Evolutionary conservation across 2,113 vertebrate species (phyloP).

Genomic region (Zosterops japonicus): DNA sequence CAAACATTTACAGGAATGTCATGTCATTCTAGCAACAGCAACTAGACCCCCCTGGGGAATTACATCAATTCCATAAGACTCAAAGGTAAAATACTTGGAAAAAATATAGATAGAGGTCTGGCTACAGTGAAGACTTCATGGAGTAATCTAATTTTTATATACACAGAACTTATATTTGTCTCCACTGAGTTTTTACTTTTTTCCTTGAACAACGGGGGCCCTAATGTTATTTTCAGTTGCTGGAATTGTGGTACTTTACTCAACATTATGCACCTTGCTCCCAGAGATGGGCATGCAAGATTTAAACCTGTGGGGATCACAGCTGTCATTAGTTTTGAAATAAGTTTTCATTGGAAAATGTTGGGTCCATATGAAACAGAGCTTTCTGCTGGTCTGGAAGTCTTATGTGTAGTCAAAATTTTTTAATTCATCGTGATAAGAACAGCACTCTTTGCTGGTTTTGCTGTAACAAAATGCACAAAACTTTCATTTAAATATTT

Average conservation of each 20-base stretch:
- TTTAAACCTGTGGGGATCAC: not conserved
- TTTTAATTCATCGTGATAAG: not conserved
- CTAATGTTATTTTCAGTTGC: not conserved
- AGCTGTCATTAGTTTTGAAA: not conserved
- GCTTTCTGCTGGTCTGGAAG: not conserved
- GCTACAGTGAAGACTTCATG: not conserved
- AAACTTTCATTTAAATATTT: not conserved
- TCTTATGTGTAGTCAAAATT: not conserved
- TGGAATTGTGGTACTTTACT: not conserved
- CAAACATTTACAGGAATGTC: not conserved
- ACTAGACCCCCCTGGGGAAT: not conserved
- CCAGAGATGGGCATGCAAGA: not conserved
- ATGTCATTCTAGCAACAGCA: not conserved
- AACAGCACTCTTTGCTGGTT: not conserved
- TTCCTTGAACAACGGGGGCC: fast-evolving
- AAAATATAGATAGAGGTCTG: not conserved
- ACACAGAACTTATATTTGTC: not conserved
- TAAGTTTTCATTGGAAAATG: not conserved
- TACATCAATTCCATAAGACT: not conserved
- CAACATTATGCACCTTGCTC: not conserved
- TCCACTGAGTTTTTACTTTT: not conserved
- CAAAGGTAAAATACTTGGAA: not conserved
- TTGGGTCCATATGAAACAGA: not conserved
- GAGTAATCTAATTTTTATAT: not conserved
- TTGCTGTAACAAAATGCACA: not conserved